These are phyloP conservation scores for Phacellophora camtschatica DNA, from an alignment of 30 jellyfish, hydroid and myxozoan species.

Conservation along the genomic window DNA sequence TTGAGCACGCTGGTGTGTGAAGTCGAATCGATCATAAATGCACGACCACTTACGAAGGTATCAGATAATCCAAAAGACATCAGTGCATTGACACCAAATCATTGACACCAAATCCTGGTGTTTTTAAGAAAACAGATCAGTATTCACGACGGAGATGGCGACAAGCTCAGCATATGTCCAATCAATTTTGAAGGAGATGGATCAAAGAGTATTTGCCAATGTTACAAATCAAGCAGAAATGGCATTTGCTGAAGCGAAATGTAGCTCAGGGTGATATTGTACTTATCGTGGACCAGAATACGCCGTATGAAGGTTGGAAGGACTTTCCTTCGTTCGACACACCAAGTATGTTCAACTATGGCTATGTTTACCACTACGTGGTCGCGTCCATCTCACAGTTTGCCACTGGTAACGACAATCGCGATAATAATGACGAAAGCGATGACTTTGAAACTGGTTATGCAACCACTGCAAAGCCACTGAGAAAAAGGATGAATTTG, in stretches of 20 bases:
- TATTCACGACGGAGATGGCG: too few species aligned
- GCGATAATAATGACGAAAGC: background rate
- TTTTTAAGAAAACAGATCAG: too few species aligned
- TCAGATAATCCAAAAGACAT: slow-evolving; percentile 19
- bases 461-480: background rate
- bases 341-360: background rate
- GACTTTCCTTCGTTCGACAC: background rate
- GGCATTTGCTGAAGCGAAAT: too few species aligned
- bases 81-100: slow-evolving; percentile 34
- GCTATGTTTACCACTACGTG: background rate
- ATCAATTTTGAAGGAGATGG: too few species aligned
- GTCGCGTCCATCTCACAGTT: slow-evolving; percentile 2
- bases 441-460: background rate
- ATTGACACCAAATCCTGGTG: too few species aligned
- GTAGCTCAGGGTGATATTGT: too few species aligned
- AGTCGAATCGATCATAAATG: slow-evolving; percentile 37
- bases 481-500: background rate
- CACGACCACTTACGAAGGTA: slow-evolving; percentile 21
- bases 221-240: too few species aligned
- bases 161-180: too few species aligned
- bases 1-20: slow-evolving; percentile 30
- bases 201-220: too few species aligned
- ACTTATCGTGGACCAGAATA: background rate
- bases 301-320: background rate
- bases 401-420: background rate